These are phyloP conservation scores for Axinella damicornis DNA, from an alignment of 37 sponge, comb jelly and placozoan species.

Conservation along the genomic window DNA sequence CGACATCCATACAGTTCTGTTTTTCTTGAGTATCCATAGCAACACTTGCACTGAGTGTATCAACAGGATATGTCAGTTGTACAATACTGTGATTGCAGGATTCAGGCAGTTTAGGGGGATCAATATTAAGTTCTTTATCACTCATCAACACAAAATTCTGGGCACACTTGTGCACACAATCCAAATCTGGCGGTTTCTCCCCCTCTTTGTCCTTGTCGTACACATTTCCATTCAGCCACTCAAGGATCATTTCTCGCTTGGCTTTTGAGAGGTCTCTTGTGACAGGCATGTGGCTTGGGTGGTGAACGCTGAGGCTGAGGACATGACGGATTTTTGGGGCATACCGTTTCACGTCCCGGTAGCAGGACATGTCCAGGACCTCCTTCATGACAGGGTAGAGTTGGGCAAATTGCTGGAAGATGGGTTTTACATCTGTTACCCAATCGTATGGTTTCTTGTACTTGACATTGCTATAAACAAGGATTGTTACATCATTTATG, in stretches of 20 bases:
- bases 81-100: too few relatives aligned
- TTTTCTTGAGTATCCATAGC: too few relatives aligned
- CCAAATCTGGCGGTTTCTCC: too few relatives aligned
- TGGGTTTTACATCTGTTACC: conserved; percentile 38
- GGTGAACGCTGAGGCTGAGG: conserved; percentile 28
- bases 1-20: too few relatives aligned
- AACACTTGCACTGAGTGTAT: too few relatives aligned
- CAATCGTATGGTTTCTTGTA: conserved; percentile 5
- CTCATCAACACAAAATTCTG: too few relatives aligned
- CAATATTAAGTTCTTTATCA: too few relatives aligned
- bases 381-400: conserved; percentile 59
- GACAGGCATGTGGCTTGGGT: conserved; percentile 74
- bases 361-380: conserved; percentile 46
- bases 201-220: too few relatives aligned
- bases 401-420: conserved; percentile 38
- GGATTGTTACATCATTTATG: neutral
- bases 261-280: conserved; percentile 56
- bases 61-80: too few relatives aligned
- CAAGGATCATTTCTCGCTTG: conserved; percentile 29
- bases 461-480: neutral
- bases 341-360: conserved; percentile 48
- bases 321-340: conserved; percentile 1
- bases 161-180: too few relatives aligned
- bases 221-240: conserved; percentile 13
- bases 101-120: too few relatives aligned